Conservation (phyloP, 2,113 vertebrate genomes). For the Myxocyprinus asiaticus region DNA sequence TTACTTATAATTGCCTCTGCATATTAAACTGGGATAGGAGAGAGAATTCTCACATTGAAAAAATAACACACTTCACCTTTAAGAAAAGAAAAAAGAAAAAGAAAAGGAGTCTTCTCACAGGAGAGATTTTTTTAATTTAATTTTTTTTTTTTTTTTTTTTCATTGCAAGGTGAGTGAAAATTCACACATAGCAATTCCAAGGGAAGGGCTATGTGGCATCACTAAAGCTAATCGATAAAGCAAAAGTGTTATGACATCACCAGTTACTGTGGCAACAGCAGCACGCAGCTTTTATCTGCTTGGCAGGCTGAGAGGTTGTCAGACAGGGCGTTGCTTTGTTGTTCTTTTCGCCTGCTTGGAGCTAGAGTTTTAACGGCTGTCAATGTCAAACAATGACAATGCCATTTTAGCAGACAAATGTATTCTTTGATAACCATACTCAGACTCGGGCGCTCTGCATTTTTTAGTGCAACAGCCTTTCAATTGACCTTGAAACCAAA, state of each 20-base stretch:
- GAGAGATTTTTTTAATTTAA: no score
- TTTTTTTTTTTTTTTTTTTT: no score
- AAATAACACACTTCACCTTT: no score
- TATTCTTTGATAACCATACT: conserved; percentile 27
- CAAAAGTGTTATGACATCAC: conserved; percentile 77
- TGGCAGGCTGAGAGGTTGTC: conserved; percentile 71
- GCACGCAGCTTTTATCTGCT: conserved; percentile 69
- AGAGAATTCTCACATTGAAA: no score
- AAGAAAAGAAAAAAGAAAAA: no score
- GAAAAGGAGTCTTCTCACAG: no score
- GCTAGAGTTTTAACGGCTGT: conserved; percentile 52
- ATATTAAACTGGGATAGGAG: no score
- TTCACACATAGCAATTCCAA: not conserved
- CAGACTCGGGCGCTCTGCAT: not conserved
- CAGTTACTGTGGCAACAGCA: conserved; percentile 80
- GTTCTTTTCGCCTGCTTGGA: conserved; percentile 40
- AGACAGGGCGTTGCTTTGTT: conserved; percentile 65
- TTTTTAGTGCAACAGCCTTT: not conserved
- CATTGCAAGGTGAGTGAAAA: no score
- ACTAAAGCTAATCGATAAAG: conserved; percentile 71
- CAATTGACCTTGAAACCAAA: conserved; percentile 14
- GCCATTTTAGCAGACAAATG: conserved; percentile 18
- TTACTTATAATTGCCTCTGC: no score
- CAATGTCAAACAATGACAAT: conserved; percentile 54
- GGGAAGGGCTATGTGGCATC: conserved; percentile 59